phyloP scores from a whole-genome alignment of 2,797 vertebrate genomes.

The Notolabrus celidotus region DNA sequence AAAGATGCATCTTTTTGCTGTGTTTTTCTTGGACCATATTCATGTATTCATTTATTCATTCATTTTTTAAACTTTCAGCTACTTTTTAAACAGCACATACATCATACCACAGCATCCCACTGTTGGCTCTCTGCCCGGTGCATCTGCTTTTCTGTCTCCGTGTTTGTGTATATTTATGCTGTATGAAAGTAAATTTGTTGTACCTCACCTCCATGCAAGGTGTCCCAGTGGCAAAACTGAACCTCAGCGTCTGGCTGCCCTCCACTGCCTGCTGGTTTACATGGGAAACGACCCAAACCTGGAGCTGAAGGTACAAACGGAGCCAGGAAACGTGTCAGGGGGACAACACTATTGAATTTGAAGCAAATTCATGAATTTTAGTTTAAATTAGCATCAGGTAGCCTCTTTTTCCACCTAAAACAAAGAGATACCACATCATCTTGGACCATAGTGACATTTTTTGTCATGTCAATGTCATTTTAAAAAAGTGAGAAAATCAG shows the following conservation, averaged over 20 bases:
- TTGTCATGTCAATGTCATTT: neutral
- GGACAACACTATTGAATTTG: slow-evolving; percentile 43
- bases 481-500: slow-evolving; percentile 29
- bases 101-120: slow-evolving; percentile 13
- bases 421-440: neutral
- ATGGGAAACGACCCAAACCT: slow-evolving; percentile 80
- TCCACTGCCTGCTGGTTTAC: slow-evolving; percentile 92
- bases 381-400: neutral
- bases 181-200: slow-evolving; percentile 47
- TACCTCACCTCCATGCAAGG: slow-evolving; percentile 57
- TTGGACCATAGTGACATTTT: neutral
- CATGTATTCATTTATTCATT: slow-evolving; percentile 26
- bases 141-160: slow-evolving; percentile 22
- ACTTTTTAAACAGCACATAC: slow-evolving; percentile 25
- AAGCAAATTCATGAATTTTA: slow-evolving; percentile 18
- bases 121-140: slow-evolving; percentile 21
- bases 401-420: neutral
- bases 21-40: neutral
- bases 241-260: slow-evolving; percentile 87
- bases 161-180: slow-evolving; percentile 41
- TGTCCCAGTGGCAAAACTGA: slow-evolving; percentile 76
- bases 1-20: slow-evolving; percentile 30
- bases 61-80: slow-evolving; percentile 5
- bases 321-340: neutral
- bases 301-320: slow-evolving; percentile 79